Evolutionary conservation across 2,888 invertebrate species (phyloP).

Genomic region (Leptinotarsa peninsularis): DNA sequence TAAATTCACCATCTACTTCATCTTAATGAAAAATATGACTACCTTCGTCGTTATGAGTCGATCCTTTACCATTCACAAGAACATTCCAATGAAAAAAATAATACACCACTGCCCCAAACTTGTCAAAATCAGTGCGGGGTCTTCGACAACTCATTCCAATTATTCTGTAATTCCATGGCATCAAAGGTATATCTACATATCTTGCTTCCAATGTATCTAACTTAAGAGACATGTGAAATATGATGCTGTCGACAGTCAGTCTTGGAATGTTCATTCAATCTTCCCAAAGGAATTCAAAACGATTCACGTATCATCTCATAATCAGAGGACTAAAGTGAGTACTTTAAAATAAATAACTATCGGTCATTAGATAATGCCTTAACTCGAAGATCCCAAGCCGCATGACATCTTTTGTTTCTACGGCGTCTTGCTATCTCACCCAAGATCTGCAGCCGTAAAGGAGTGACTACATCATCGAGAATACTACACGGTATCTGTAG

Average conservation of each 20-base stretch:
- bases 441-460: conserved; percentile 30
- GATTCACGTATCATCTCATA: conserved; percentile 32
- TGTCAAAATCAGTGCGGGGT: no score
- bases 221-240: background rate
- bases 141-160: background rate
- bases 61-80: no score
- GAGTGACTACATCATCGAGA: conserved; percentile 1
- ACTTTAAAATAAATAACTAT: conserved; percentile 34
- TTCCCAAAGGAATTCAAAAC: conserved; percentile 28
- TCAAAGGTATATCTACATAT: background rate
- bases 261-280: conserved; percentile 23
- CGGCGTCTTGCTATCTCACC: conserved; percentile 36
- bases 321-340: conserved; percentile 28
- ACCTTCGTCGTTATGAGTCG: no score
- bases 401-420: conserved; percentile 42
- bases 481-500: background rate
- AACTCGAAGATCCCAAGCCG: conserved; percentile 24
- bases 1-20: no score
- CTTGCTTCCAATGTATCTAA: background rate
- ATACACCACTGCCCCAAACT: no score
- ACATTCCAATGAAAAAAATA: no score
- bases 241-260: conserved; percentile 2
- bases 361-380: conserved; percentile 30
- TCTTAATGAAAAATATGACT: no score
- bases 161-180: background rate